Base-by-base conservation (phyloP, 2,797 vertebrate species). In the Emys orbicularis region DNA sequence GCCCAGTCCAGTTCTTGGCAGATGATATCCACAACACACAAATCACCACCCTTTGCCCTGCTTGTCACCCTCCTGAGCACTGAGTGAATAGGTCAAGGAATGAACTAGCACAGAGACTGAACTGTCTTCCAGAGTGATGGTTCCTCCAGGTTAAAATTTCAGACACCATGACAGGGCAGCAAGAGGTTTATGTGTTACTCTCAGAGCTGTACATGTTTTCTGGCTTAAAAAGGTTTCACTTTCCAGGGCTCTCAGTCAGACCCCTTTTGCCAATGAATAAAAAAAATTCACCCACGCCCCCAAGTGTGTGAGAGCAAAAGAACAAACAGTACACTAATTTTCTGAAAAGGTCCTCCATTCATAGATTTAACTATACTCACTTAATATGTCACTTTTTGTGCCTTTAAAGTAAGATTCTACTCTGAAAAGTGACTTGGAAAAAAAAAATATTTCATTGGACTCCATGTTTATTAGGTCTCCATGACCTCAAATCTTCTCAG, bases 381-480 rank as follows among this genome's bases (percentile, higher is more conserved):
- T 87, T 86, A 83, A 47, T 91, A 84, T 6, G 10, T 72, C 72
- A 41, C 68, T 41, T 12, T 41, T 23, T 25, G 12, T 41, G 21
- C 21, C 19, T 11, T 68, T 87, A 16, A 0, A 0, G 37, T 19
- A 29, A 81, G 80, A 1, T 72, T 86, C 0, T 0, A 50, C 34
- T 85, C 61, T 23, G 37, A 86, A 93, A 88, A 92, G 13, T 5
- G 8, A 76, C 13, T 86, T 91, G 86, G 84, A 47, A 53, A 47
- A 83, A 41, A 81, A 37, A 94, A 86, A 89, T 0, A 50, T 54
- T 7, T 3, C 44, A 23, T 47, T 79, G 81, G 68, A 74, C 81
- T 44, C 47, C 21, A 37, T 79, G 54, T 54, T 93, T 90, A 79
- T 79, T 80, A 81, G 59, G 89, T 21, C 53, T 10, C 27, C 50